A percentile compares a stretch with the other conserved stretches of the same genome.
phyloP scores from a whole-genome alignment of 2,113 vertebrate genomes.

The Cottus gobio region DNA sequence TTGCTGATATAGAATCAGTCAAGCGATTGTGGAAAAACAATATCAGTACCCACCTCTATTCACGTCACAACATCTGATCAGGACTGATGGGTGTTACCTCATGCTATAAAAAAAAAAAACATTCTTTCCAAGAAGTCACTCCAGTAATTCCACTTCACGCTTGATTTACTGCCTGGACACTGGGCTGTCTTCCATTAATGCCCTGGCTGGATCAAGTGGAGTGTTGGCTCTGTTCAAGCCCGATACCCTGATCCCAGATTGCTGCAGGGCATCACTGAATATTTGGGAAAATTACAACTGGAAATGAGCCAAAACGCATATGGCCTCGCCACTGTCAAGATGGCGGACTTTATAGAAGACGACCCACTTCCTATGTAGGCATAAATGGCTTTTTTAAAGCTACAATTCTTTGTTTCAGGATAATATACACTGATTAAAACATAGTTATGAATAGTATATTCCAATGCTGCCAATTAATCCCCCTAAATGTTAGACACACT shows the following conservation, averaged over 20 bases:
- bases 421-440: no score
- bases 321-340: no score
- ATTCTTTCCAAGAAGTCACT: conserved; percentile 13
- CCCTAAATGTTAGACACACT: no score
- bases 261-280: conserved; percentile 29
- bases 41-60: conserved; percentile 1
- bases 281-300: conserved; percentile 30
- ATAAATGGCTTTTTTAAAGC: no score
- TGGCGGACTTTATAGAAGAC: no score
- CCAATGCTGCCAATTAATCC: no score
- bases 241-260: conserved; percentile 32
- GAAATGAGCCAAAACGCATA: no score
- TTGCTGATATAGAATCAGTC: conserved; percentile 1
- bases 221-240: conserved; percentile 13
- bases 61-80: conserved; percentile 1
- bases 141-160: conserved; percentile 32
- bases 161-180: conserved; percentile 32
- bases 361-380: no score
- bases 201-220: conserved; percentile 27
- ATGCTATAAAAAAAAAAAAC: conserved; percentile 1
- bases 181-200: conserved; percentile 23
- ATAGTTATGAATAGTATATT: no score
- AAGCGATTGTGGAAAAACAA: conserved; percentile 3
- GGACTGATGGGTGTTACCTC: neutral
- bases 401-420: no score